Conservation (phyloP, 2,113 vertebrate species). For the Grus americana region DNA sequence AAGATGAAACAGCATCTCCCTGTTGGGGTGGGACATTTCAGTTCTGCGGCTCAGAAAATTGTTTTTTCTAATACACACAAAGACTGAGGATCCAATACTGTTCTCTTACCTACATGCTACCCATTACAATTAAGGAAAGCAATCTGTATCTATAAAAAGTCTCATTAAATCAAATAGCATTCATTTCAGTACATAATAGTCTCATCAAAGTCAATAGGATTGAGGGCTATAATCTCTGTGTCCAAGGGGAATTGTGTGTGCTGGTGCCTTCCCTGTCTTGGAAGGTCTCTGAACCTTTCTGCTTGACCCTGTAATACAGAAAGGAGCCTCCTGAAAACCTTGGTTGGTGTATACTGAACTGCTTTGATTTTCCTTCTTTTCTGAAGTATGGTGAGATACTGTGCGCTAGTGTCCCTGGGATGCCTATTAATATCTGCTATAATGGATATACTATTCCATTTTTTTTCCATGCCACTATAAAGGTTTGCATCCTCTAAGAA, state of each 20-base stretch:
- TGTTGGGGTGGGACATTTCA: background rate
- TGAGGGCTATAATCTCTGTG: background rate
- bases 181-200: background rate
- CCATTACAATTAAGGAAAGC: background rate
- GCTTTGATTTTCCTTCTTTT: constrained; percentile 3
- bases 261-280: background rate
- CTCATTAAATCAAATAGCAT: background rate
- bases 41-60: background rate
- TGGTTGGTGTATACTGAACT: background rate
- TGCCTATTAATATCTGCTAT: background rate
- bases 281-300: background rate
- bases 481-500: constrained; percentile 19
- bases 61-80: background rate
- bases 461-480: background rate
- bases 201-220: background rate
- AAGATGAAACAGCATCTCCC: background rate
- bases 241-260: background rate
- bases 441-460: background rate
- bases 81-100: background rate
- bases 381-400: background rate
- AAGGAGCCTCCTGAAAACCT: background rate
- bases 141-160: background rate
- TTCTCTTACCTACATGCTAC: background rate
- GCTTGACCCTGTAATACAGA: background rate
- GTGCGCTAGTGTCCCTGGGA: background rate